Evolutionary conservation across 2,888 invertebrate genomes (phyloP).

Genomic region (Hartigia nigra): DNA sequence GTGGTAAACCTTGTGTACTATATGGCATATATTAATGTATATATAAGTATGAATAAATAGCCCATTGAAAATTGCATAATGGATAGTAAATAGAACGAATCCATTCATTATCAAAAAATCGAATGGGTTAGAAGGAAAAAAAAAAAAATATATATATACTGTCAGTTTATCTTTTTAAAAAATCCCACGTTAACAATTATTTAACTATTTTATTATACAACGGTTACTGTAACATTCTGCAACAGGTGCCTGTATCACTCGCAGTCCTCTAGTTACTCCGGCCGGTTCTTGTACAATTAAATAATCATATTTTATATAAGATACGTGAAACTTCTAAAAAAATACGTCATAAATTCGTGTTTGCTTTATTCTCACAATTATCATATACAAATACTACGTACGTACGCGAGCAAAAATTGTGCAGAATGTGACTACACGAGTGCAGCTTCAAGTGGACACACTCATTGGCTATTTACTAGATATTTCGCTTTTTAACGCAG

Average conservation of each 20-base stretch:
- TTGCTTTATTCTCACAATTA: conserved; percentile 19
- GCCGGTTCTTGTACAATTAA: background rate
- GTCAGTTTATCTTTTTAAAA: background rate
- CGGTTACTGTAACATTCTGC: conserved; percentile 10
- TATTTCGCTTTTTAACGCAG: conserved; percentile 47
- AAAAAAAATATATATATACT: too few relatives aligned
- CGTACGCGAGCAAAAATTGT: conserved; percentile 34
- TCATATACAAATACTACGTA: background rate
- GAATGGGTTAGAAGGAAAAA: background rate
- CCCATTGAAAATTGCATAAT: background rate
- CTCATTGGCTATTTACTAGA: conserved; percentile 52
- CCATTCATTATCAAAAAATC: background rate
- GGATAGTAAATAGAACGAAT: background rate
- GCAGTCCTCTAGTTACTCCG: conserved; percentile 1
- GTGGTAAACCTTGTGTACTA: background rate
- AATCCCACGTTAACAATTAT: background rate
- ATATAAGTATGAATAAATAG: background rate
- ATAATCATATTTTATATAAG: background rate
- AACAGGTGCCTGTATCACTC: conserved; percentile 1
- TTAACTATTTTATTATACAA: background rate
- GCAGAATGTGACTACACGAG: conserved; percentile 59
- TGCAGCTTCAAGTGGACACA: conserved; percentile 53
- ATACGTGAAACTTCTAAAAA: background rate
- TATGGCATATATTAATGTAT: background rate
- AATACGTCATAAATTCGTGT: conserved; percentile 1